Conservation (phyloP, 2,888 invertebrate species). For the Sympetrum striolatum region DNA sequence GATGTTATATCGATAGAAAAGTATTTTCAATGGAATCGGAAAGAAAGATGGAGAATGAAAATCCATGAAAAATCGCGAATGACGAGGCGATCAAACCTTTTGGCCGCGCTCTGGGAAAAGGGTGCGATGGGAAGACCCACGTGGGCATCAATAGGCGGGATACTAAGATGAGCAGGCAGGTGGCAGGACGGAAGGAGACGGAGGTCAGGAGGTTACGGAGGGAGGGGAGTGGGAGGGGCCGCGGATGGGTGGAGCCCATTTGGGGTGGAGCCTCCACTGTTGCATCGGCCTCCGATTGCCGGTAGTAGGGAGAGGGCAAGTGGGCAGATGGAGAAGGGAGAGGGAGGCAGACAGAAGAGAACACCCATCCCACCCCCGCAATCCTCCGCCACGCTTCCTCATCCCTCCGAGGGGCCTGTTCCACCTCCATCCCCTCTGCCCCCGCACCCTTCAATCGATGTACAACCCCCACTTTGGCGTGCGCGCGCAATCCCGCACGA, state of each 20-base stretch:
- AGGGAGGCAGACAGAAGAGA: not conserved
- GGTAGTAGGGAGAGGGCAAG: slow-evolving; percentile 12
- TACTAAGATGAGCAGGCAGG: not conserved
- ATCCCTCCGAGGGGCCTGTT: not conserved
- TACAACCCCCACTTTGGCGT: not conserved
- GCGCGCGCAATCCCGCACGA: slow-evolving; percentile 26
- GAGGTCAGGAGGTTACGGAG: not conserved
- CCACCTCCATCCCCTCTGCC: not conserved
- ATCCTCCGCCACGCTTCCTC: not conserved
- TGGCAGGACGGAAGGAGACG: not conserved
- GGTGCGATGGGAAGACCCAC: not conserved
- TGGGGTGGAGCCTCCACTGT: slow-evolving; percentile 40
- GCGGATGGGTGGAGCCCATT: slow-evolving; percentile 32
- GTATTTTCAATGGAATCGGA: no score
- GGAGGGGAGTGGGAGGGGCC: slow-evolving; percentile 14
- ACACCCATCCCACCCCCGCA: not conserved
- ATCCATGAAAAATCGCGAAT: not conserved
- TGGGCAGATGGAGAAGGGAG: not conserved
- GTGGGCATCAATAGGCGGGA: not conserved
- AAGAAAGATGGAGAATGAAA: not conserved
- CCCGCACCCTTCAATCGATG: not conserved
- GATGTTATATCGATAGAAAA: no score
- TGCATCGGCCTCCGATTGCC: slow-evolving; percentile 31
- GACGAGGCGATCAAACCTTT: not conserved
- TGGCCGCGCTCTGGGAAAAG: not conserved